Evolutionary conservation across 1,140 invertebrate genomes (phyloP).

Genomic region (Orchesella cincta): DNA sequence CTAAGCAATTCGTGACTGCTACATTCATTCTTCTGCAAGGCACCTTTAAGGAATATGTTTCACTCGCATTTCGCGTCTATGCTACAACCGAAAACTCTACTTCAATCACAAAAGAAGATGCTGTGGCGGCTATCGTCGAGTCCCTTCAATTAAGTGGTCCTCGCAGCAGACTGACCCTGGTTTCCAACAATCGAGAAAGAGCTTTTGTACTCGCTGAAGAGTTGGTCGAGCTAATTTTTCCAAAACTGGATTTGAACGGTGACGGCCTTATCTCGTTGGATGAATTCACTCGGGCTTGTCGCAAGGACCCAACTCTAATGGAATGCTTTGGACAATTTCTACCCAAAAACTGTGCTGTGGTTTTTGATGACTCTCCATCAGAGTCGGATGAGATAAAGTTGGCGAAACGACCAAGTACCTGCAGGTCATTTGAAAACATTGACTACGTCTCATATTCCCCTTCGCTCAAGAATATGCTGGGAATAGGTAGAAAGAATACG

Average conservation of each 20-base stretch:
- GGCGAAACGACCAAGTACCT: neutral
- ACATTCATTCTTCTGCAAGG: neutral
- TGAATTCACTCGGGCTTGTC: neutral
- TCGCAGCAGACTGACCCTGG: neutral
- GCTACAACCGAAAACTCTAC: neutral
- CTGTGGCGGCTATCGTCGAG: neutral
- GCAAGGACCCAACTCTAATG: neutral
- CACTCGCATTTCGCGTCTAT: neutral
- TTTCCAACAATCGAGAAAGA: neutral
- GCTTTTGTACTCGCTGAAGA: neutral
- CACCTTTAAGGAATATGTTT: neutral
- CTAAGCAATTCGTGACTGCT: neutral
- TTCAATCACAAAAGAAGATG: neutral
- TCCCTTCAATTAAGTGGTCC: neutral
- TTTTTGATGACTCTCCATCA: neutral
- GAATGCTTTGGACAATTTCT: slow-evolving; percentile 9
- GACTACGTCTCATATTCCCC: neutral
- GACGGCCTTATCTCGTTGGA: neutral
- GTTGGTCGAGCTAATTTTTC: neutral
- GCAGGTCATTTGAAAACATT: neutral
- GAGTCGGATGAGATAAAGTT: neutral
- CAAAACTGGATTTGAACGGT: neutral
- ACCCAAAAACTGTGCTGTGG: neutral
- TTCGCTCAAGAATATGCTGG: neutral
- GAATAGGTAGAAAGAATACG: too few relatives aligned